Evolutionary conservation across 2,797 vertebrate species (phyloP).

Genomic region (Rhadinocentrus ornatus): DNA sequence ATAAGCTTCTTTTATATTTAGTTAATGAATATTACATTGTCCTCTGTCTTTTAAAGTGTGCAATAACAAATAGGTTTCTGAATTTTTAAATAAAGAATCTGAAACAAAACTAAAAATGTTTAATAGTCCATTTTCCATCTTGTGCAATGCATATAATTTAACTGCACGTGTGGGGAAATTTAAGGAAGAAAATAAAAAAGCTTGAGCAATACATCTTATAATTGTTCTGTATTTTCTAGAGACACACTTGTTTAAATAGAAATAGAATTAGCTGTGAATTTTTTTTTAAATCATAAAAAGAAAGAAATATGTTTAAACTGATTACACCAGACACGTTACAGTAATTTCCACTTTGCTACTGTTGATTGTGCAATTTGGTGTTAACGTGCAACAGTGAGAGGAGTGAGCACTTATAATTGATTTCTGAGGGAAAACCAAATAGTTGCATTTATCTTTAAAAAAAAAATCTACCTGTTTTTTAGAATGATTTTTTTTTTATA

Average conservation of each 20-base stretch:
- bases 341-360: conserved; percentile 15
- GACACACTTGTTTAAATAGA: conserved; percentile 10
- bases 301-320: conserved; percentile 1
- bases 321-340: conserved; percentile 2
- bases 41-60: neutral
- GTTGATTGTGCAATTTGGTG: conserved; percentile 30
- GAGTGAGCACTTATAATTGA: conserved; percentile 42
- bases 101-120: neutral
- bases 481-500: conserved; percentile 15
- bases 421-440: conserved; percentile 48
- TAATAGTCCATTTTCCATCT: conserved; percentile 10
- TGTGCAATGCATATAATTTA: conserved; percentile 12
- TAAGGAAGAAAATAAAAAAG: conserved; percentile 9
- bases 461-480: conserved; percentile 28
- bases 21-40: neutral
- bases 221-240: neutral
- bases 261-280: neutral
- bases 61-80: neutral
- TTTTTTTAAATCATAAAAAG: conserved; percentile 18
- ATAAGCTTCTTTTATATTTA: neutral
- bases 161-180: conserved; percentile 4
- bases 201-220: neutral
- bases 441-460: conserved; percentile 45
- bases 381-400: conserved; percentile 19
- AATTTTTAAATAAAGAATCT: conserved; percentile 4